Conservation (phyloP, 2,797 vertebrate species). For the Danio aesculapii region DNA sequence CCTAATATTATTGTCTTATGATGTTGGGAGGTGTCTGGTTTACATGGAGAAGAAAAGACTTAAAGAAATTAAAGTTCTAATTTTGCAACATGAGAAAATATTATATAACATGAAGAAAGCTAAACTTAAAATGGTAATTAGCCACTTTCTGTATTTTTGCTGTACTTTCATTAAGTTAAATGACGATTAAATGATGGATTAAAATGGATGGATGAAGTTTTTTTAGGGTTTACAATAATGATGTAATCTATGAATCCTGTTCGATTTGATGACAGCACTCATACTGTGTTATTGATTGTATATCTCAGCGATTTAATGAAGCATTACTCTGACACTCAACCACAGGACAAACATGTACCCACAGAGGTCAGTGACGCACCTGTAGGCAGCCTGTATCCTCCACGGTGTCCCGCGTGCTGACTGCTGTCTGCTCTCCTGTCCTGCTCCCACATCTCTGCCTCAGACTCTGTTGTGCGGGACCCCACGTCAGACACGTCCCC, state of each 20-base stretch:
- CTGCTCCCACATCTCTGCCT: constrained; percentile 92
- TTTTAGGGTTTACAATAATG: not conserved
- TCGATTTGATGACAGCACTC: too few relatives aligned
- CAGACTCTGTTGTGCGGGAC: constrained; percentile 94
- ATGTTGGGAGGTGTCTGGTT: too few relatives aligned
- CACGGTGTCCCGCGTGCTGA: constrained; percentile 77
- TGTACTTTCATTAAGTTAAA: not conserved
- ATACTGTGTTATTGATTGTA: too few relatives aligned
- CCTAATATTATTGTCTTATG: too few relatives aligned
- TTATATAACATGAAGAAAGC: not conserved
- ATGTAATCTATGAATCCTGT: too few relatives aligned
- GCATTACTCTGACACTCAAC: not conserved
- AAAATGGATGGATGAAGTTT: not conserved
- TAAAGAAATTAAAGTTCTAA: too few relatives aligned
- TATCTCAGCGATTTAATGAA: too few relatives aligned
- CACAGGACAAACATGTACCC: not conserved
- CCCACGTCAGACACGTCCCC: constrained; percentile 94
- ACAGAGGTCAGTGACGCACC: constrained; percentile 72
- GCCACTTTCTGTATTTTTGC: not conserved
- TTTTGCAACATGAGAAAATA: not conserved
- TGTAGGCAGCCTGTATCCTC: constrained; percentile 82
- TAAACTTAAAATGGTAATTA: not conserved
- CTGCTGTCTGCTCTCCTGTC: constrained; percentile 78
- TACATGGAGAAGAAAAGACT: too few relatives aligned
- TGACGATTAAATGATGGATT: not conserved